Evolutionary conservation across 2,888 invertebrate genomes (phyloP).

Genomic region (Frankliniella fusca): DNA sequence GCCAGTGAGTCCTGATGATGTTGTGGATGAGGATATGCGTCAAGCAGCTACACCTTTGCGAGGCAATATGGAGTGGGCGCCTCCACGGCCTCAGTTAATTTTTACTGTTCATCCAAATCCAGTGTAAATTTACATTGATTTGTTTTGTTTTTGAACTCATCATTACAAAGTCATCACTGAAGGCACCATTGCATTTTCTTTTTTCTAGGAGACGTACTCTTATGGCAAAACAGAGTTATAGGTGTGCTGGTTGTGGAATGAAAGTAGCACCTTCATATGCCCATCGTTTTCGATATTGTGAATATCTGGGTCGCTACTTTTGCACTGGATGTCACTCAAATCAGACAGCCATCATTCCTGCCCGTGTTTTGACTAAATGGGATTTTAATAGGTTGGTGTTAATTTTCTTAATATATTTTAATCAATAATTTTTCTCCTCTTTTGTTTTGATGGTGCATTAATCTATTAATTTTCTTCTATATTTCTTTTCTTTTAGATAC

Average conservation of each 20-base stretch:
- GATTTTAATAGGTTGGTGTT: conserved; percentile 55
- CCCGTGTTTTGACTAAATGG: conserved; percentile 61
- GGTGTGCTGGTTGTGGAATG: conserved; percentile 83
- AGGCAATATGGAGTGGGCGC: conserved; percentile 79
- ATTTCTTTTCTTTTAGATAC: conserved; percentile 54
- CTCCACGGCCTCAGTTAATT: conserved; percentile 76
- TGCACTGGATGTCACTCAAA: conserved; percentile 83
- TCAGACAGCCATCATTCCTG: conserved; percentile 67
- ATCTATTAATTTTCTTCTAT: conserved; percentile 28
- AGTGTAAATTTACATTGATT: conserved; percentile 53
- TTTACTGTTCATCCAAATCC: conserved; percentile 68
- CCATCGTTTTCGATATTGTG: conserved; percentile 72
- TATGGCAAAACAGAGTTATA: conserved; percentile 68
- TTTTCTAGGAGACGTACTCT: conserved; percentile 57
- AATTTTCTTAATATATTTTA: conserved; percentile 33
- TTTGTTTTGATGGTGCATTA: conserved; percentile 2
- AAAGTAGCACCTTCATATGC: conserved; percentile 68
- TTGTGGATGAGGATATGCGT: conserved; percentile 48
- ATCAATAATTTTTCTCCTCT: conserved; percentile 31
- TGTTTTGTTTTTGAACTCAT: not conserved
- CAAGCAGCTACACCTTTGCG: conserved; percentile 53
- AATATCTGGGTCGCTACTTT: conserved; percentile 78
- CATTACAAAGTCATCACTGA: not conserved
- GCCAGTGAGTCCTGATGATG: conserved; percentile 63
- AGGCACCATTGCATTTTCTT: conserved; percentile 31